Evolutionary conservation across 2,888 invertebrate genomes (phyloP).

Genomic region (Archips xylosteana): DNA sequence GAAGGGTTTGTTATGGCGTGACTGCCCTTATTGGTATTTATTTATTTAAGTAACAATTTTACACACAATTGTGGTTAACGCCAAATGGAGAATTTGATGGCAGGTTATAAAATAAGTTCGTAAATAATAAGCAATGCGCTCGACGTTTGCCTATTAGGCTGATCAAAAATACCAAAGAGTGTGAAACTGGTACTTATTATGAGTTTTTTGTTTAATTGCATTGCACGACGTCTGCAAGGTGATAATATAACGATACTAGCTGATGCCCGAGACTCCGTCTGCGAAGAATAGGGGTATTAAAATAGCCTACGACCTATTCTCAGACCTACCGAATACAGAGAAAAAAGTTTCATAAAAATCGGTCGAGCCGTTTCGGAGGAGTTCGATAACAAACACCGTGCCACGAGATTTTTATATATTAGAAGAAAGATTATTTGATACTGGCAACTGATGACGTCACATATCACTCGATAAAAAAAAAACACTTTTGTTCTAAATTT

Average conservation of each 20-base stretch:
- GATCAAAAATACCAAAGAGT: too few relatives aligned
- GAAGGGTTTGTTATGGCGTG: constrained; percentile 51
- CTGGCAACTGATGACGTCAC: not conserved
- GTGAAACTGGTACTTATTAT: too few relatives aligned
- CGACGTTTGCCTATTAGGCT: not conserved
- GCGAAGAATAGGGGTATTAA: too few relatives aligned
- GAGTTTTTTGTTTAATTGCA: not conserved
- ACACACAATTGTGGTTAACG: constrained; percentile 10
- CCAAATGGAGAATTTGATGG: constrained; percentile 46
- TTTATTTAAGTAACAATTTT: constrained; percentile 26
- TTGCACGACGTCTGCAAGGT: not conserved
- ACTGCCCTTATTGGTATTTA: constrained; percentile 38
- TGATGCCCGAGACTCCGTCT: too few relatives aligned
- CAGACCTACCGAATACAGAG: too few relatives aligned
- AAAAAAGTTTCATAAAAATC: too few relatives aligned
- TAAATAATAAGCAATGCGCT: constrained; percentile 3
- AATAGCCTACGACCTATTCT: too few relatives aligned
- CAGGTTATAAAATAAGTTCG: constrained; percentile 30
- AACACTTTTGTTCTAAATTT: not conserved
- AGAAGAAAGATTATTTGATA: not conserved
- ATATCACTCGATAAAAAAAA: not conserved
- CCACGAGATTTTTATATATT: too few relatives aligned
- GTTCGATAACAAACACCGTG: too few relatives aligned
- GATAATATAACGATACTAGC: too few relatives aligned
- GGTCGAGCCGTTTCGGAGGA: too few relatives aligned